Evolutionary conservation across 1,140 invertebrate species (phyloP).

Genomic region (Pinna nobilis): DNA sequence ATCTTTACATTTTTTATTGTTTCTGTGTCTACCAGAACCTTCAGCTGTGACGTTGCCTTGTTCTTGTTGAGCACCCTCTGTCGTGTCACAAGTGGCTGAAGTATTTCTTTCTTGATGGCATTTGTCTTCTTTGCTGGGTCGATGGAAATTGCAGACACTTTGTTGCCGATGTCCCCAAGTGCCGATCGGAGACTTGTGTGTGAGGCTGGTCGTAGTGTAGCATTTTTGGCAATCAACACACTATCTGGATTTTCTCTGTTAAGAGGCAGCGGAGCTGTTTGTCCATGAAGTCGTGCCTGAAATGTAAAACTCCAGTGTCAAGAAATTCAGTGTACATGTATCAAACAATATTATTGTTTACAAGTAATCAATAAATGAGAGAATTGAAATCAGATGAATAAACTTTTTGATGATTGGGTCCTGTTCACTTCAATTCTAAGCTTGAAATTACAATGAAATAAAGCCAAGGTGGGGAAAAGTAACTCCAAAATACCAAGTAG

Average conservation of each 20-base stretch:
- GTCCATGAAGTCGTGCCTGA: conserved; percentile 37
- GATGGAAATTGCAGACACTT: conserved; percentile 66
- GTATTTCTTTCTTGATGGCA: conserved; percentile 64
- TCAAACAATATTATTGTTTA: not conserved
- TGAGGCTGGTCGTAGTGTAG: conserved; percentile 35
- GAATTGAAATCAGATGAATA: not conserved
- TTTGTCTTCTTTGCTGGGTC: conserved; percentile 56
- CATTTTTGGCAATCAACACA: conserved; percentile 34
- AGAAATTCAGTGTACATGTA: not conserved
- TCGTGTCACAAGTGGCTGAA: conserved; percentile 36
- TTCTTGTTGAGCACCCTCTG: conserved; percentile 49
- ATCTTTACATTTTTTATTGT: not conserved
- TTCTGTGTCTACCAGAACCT: conserved; percentile 33
- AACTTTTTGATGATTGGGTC: not conserved
- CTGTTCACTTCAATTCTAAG: not conserved
- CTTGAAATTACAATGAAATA: not conserved
- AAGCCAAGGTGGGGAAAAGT: not conserved
- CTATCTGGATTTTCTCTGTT: conserved; percentile 50
- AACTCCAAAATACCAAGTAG: too few species aligned
- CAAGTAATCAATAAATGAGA: not conserved
- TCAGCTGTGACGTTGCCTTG: conserved; percentile 49
- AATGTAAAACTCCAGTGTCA: conserved; percentile 3
- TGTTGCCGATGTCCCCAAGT: conserved; percentile 70
- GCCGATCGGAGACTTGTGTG: conserved; percentile 53
- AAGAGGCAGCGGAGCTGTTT: conserved; percentile 36